Evolutionary conservation across 2,113 vertebrate genomes (phyloP).

Genomic region (Myiagra hebetior): DNA sequence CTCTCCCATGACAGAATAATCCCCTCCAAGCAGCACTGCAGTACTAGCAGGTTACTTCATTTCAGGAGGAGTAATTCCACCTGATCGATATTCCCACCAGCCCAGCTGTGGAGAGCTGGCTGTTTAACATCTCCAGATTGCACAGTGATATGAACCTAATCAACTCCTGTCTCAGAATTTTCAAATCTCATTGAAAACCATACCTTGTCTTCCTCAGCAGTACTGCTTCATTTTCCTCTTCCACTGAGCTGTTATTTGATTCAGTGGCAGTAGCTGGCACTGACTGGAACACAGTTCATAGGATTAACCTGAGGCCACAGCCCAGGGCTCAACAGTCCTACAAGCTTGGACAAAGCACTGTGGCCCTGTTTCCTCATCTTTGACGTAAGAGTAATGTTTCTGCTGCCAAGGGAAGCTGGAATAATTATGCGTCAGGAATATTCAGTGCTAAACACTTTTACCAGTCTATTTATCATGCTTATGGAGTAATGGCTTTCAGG

Average conservation of each 20-base stretch:
- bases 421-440: not conserved
- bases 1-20: not conserved
- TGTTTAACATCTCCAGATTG: slow-evolving; percentile 11
- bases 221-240: not conserved
- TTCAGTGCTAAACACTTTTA: not conserved
- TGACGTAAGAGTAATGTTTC: not conserved
- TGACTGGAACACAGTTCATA: not conserved
- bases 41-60: not conserved
- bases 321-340: not conserved
- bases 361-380: not conserved
- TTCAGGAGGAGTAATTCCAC: not conserved
- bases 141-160: not conserved
- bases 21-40: not conserved
- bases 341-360: not conserved
- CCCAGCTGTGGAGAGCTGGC: not conserved
- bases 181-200: slow-evolving; percentile 11
- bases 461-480: not conserved
- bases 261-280: not conserved
- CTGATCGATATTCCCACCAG: not conserved
- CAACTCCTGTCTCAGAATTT: not conserved
- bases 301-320: not conserved
- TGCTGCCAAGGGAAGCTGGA: not conserved
- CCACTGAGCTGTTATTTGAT: not conserved
- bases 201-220: not conserved
- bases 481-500: not conserved